These are phyloP conservation scores for Lepus europaeus DNA, from an alignment of 2,113 vertebrate genomes.

Conservation along the genomic window DNA sequence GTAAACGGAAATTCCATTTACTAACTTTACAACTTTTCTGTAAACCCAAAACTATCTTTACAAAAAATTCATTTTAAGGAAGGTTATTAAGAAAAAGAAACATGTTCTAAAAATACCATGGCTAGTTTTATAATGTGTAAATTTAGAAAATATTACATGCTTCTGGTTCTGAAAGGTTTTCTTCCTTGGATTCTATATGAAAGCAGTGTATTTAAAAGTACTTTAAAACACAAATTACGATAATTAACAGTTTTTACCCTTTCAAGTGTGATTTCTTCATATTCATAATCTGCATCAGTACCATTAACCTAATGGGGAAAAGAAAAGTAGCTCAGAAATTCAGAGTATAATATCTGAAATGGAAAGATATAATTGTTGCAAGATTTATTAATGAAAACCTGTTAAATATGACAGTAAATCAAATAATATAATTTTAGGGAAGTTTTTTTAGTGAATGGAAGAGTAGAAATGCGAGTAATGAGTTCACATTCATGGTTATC, in stretches of 20 bases:
- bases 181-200: constrained; percentile 20
- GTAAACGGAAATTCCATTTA: constrained; percentile 17
- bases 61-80: constrained; percentile 25
- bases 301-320: constrained; percentile 93
- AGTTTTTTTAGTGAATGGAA: constrained; percentile 25
- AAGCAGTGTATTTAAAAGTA: constrained; percentile 59
- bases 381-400: constrained; percentile 69
- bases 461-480: constrained; percentile 6
- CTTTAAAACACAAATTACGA: constrained; percentile 55
- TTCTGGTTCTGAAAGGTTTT: constrained; percentile 45
- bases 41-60: constrained; percentile 57
- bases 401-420: constrained; percentile 22
- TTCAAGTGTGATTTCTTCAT: constrained; percentile 99
- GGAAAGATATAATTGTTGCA: constrained; percentile 48
- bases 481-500: not conserved
- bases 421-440: constrained; percentile 42
- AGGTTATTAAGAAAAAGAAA: constrained; percentile 50
- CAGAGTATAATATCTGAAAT: constrained; percentile 53
- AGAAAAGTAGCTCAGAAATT: constrained; percentile 67
- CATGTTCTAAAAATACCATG: constrained; percentile 49
- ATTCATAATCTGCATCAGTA: constrained; percentile 97
- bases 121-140: constrained; percentile 44
- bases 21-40: not conserved
- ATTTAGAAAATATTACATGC: constrained; percentile 42
- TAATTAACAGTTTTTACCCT: constrained; percentile 90